These are phyloP conservation scores for Rallus crepitans DNA, from an alignment of 2,797 vertebrate species.

Conservation along the genomic window DNA sequence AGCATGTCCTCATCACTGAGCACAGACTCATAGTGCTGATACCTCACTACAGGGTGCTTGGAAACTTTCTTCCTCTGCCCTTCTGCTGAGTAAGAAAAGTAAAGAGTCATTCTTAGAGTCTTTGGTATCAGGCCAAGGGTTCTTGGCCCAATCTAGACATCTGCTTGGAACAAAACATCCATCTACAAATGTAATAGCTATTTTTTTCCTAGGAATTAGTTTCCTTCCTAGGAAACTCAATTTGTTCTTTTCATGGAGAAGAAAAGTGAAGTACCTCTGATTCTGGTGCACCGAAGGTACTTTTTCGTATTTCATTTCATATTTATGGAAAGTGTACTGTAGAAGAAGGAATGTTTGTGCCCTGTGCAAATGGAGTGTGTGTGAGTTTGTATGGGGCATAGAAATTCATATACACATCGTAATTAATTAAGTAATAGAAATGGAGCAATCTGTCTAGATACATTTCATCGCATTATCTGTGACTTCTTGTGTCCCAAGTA, in stretches of 20 bases:
- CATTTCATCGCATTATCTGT: neutral
- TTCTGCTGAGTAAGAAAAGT: neutral
- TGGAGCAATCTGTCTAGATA: neutral
- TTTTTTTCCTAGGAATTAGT: neutral
- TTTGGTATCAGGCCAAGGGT: neutral
- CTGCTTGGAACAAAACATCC: neutral
- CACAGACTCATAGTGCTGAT: neutral
- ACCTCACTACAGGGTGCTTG: neutral
- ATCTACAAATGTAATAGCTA: neutral
- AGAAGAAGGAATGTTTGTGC: neutral
- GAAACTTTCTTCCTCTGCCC: neutral
- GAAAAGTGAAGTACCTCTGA: neutral
- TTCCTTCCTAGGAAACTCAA: neutral
- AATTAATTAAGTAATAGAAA: neutral
- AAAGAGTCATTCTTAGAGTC: neutral
- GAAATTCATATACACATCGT: neutral
- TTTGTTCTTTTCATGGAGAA: neutral
- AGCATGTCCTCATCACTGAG: neutral
- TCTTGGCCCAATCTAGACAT: neutral
- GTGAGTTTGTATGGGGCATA: neutral
- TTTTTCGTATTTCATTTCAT: neutral
- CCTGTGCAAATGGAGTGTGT: neutral
- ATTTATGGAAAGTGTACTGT: neutral
- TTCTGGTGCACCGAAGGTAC: neutral
- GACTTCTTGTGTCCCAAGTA: neutral